Evolutionary conservation across 2,113 vertebrate species (phyloP).

Genomic region (Isichthys henryi): DNA sequence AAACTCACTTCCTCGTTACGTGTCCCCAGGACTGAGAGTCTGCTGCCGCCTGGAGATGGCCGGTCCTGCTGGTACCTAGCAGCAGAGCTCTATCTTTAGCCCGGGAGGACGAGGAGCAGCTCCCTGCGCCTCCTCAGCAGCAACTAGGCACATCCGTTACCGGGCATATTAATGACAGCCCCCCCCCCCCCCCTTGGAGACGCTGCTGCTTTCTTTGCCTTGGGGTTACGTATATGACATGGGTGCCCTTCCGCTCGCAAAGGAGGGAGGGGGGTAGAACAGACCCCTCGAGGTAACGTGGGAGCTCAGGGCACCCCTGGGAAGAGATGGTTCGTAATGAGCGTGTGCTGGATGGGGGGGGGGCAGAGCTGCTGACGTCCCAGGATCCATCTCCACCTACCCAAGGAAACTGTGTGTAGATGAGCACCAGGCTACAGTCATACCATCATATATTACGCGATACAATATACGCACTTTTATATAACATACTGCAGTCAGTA

Average conservation of each 20-base stretch:
- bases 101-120: slow-evolving; percentile 49
- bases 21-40: not conserved
- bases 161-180: slow-evolving; percentile 58
- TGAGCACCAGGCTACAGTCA: not conserved
- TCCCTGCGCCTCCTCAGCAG: slow-evolving; percentile 37
- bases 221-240: slow-evolving; percentile 38
- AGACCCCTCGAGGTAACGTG: not conserved
- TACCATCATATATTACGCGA: not conserved
- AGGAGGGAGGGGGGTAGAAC: slow-evolving; percentile 26
- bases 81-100: slow-evolving; percentile 66
- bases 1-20: not conserved
- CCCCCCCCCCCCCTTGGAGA: slow-evolving; percentile 54
- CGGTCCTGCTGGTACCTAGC: slow-evolving; percentile 49
- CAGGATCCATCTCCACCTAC: not conserved
- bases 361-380: not conserved
- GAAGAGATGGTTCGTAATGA: not conserved
- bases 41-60: slow-evolving; percentile 44
- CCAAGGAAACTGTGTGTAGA: not conserved
- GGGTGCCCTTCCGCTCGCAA: slow-evolving; percentile 38
- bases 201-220: slow-evolving; percentile 36
- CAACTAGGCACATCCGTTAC: slow-evolving; percentile 52
- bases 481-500: not conserved
- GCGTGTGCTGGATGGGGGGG: not conserved
- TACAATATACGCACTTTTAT: not conserved
- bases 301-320: not conserved